phyloP scores from a whole-genome alignment of 2,113 vertebrate genomes.

The Tragelaphus strepsiceros region DNA sequence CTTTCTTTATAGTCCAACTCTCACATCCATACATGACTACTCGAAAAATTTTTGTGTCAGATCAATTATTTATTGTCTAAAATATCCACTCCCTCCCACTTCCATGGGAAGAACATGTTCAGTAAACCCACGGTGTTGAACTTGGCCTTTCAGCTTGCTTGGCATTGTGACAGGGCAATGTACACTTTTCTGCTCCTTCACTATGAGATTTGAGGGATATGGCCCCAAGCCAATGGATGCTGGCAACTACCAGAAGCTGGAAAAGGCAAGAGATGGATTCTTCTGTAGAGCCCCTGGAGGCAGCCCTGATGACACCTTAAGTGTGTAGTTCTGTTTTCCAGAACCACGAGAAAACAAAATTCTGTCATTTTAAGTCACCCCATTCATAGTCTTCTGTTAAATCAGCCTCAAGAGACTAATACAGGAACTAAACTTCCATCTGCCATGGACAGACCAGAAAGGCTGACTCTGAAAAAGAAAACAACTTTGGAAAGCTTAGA shows the following conservation, averaged over 20 bases:
- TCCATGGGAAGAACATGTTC: neutral
- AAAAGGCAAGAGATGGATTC: neutral
- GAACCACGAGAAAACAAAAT: neutral
- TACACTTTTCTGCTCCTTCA: neutral
- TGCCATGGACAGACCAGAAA: neutral
- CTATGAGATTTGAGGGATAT: neutral
- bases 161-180: neutral
- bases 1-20: neutral
- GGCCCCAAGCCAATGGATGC: neutral
- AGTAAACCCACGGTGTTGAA: neutral
- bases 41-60: neutral
- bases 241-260: neutral
- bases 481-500: neutral
- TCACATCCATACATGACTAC: neutral
- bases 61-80: neutral
- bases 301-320: too few species aligned
- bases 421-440: neutral
- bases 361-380: neutral
- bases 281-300: too few species aligned
- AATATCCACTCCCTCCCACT: neutral
- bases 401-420: neutral
- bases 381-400: neutral
- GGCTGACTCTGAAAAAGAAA: neutral
- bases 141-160: neutral
- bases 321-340: neutral